Conservation (phyloP, 2,797 vertebrate genomes). For the Ceyx erithaca region DNA sequence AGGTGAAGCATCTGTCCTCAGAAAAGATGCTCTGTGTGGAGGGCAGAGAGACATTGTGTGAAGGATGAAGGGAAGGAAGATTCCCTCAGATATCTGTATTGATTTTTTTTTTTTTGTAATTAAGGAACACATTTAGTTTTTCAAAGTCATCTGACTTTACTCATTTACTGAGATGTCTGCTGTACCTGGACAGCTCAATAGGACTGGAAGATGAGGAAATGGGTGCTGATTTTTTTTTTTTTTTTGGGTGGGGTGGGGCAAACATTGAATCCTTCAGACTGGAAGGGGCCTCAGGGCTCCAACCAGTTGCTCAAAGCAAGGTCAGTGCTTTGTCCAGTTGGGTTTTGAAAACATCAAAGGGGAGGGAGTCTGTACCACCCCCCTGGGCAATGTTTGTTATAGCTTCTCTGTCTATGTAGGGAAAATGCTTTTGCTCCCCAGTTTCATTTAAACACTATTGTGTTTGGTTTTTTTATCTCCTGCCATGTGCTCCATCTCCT, state of each 20-base stretch:
- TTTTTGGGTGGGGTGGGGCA: neutral
- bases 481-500: neutral
- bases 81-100: neutral
- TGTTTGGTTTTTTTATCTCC: neutral
- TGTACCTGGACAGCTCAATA: neutral
- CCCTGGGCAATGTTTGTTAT: neutral
- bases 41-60: neutral
- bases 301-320: neutral
- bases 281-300: neutral
- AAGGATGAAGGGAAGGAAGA: neutral
- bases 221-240: neutral
- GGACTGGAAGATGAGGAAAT: neutral
- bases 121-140: conserved; percentile 14
- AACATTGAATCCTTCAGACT: neutral
- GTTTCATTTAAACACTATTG: neutral
- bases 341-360: neutral
- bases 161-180: neutral
- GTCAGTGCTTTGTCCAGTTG: neutral
- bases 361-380: neutral
- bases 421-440: neutral
- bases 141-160: neutral
- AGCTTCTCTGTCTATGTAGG: neutral
- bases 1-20: neutral
- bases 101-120: neutral
- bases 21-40: neutral